phyloP scores from a whole-genome alignment of 2,797 vertebrate species.

The Gymnodraco acuticeps region DNA sequence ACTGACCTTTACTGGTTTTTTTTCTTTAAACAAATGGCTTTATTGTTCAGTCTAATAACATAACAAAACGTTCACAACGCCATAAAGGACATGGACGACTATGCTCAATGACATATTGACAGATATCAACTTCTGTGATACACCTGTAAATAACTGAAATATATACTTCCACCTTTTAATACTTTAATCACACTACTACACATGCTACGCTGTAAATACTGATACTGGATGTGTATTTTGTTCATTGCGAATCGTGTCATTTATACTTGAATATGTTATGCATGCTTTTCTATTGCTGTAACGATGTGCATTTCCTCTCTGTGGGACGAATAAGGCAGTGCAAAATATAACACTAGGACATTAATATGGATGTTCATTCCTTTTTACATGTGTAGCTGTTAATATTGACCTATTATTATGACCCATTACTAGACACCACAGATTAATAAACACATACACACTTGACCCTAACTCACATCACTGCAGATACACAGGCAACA shows the following conservation, averaged over 20 bases:
- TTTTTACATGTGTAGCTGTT: neutral
- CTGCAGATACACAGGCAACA: conserved; percentile 31
- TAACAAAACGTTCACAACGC: neutral
- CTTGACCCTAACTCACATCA: conserved; percentile 38
- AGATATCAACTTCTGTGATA: neutral
- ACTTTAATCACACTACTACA: too few species aligned
- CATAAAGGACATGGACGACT: neutral
- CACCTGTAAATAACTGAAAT: too few species aligned
- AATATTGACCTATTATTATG: too few species aligned
- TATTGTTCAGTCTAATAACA: neutral
- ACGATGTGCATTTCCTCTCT: neutral
- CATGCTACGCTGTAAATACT: too few species aligned
- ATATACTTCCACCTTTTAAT: too few species aligned
- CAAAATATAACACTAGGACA: neutral
- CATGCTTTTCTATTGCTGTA: too few species aligned
- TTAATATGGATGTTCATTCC: neutral
- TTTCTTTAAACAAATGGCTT: neutral
- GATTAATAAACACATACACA: neutral
- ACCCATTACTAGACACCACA: neutral
- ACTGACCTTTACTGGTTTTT: rapidly evolving
- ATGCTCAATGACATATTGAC: neutral
- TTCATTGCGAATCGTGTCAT: too few species aligned
- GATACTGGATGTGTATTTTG: too few species aligned
- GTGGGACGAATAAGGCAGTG: neutral
- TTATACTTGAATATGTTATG: too few species aligned